A percentile compares a stretch with the other conserved stretches of the same genome.
Conservation (phyloP, 1,140 invertebrate genomes). For the Colletes gigas region DNA sequence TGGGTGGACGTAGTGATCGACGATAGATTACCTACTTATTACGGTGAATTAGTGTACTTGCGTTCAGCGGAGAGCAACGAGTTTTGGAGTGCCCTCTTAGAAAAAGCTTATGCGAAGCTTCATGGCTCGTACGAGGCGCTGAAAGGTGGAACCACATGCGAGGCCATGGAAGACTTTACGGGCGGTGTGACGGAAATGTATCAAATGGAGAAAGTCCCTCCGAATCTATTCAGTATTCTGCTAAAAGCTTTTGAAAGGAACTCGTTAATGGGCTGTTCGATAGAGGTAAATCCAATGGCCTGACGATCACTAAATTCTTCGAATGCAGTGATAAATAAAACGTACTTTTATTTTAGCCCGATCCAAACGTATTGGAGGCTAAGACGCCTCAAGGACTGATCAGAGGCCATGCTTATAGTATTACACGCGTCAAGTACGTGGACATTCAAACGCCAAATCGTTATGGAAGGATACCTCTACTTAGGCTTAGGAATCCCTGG, state of each 20-base stretch:
- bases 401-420: conserved; percentile 97
- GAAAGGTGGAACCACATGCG: conserved; percentile 97
- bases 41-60: conserved; percentile 95
- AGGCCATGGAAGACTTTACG: conserved; percentile 99
- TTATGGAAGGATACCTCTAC: conserved; percentile 91
- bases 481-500: conserved; percentile 97
- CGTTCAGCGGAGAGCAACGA: conserved; percentile 95
- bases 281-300: conserved; percentile 87
- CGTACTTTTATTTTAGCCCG: conserved; percentile 83
- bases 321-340: not conserved
- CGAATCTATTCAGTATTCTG: conserved; percentile 96
- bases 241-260: conserved; percentile 95
- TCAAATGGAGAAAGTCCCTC: conserved; percentile 91
- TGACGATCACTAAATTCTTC: not conserved
- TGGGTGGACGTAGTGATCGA: conserved; percentile 97
- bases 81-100: conserved; percentile 98
- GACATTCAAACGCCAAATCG: conserved; percentile 93
- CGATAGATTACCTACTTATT: conserved; percentile 95
- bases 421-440: conserved; percentile 94
- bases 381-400: conserved; percentile 95
- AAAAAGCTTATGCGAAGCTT: conserved; percentile 99
- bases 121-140: conserved; percentile 98
- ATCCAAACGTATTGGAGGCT: conserved; percentile 93
- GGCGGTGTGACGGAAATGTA: conserved; percentile 98
- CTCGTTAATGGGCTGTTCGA: conserved; percentile 98